Percentiles rank a stretch among this genome's conserved stretches.
These are phyloP conservation scores for Corythaeola cristata DNA, from an alignment of 2,113 vertebrate genomes.

Conservation along the genomic window DNA sequence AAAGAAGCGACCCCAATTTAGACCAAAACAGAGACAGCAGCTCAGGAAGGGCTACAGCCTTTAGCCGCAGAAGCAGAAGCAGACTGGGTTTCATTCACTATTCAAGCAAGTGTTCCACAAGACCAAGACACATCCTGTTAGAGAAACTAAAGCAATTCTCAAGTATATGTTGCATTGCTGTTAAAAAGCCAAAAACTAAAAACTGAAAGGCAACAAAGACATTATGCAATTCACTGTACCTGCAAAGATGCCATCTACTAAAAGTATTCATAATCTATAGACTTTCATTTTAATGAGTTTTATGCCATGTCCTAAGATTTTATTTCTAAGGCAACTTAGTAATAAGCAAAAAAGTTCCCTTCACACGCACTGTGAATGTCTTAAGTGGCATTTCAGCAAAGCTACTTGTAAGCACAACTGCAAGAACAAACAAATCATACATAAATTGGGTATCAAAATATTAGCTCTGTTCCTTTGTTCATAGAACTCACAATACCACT, in stretches of 20 bases:
- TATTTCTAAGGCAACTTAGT: not conserved
- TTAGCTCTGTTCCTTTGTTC: not conserved
- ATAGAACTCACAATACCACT: not conserved
- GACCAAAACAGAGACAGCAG: not conserved
- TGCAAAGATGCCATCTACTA: not conserved
- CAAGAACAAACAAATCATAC: not conserved
- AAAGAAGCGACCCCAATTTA: not conserved
- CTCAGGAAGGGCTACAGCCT: not conserved
- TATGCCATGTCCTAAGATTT: not conserved
- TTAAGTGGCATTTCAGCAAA: not conserved
- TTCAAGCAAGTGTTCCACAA: not conserved
- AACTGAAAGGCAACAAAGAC: not conserved
- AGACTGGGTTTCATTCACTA: not conserved
- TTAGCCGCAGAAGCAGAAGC: not conserved
- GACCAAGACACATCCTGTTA: not conserved
- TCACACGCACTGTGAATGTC: not conserved
- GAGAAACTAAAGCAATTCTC: not conserved
- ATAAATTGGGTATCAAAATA: not conserved
- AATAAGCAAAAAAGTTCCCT: not conserved
- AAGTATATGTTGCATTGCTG: not conserved
- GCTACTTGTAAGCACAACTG: not conserved
- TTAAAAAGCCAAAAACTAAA: not conserved
- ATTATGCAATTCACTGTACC: not conserved
- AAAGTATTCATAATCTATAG: not conserved
- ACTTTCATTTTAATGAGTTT: not conserved